Conservation (phyloP, 2,113 vertebrate genomes). For the Anarrhichthys ocellatus region DNA sequence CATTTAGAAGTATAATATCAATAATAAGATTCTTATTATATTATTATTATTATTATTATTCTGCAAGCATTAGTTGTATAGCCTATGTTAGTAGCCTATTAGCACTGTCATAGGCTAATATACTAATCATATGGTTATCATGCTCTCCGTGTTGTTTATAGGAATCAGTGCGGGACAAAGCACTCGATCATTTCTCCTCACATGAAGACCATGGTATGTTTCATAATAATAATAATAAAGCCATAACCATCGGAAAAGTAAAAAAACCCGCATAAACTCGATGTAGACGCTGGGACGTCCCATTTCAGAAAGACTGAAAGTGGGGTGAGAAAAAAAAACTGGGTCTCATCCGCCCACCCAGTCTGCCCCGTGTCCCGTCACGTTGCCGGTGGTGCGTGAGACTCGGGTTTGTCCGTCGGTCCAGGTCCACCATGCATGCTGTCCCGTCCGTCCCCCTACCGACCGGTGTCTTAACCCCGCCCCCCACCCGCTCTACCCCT, state of each 20-base stretch:
- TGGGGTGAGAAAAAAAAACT: not conserved
- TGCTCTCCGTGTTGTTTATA: not conserved
- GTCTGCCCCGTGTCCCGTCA: conserved; percentile 51
- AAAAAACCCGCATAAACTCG: not conserved
- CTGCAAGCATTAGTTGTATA: not conserved
- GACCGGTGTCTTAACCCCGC: conserved; percentile 60
- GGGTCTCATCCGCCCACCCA: conserved; percentile 45
- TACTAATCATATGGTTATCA: not conserved
- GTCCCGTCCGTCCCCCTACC: conserved; percentile 36
- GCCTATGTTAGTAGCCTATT: not conserved
- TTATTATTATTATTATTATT: not conserved
- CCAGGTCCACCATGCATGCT: conserved; percentile 6
- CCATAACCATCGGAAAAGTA: not conserved
- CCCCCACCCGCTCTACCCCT: conserved; percentile 36
- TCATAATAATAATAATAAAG: not conserved
- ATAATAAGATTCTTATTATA: not conserved
- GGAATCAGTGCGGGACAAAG: not conserved
- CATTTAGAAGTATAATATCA: not conserved
- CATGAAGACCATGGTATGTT: not conserved
- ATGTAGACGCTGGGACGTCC: conserved; percentile 43
- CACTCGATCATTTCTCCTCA: not conserved
- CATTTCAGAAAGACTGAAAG: conserved; percentile 22
- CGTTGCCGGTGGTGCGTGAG: conserved; percentile 46
- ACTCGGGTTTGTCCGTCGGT: conserved; percentile 2
- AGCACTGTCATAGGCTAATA: not conserved